Evolutionary conservation across 2,113 vertebrate species (phyloP).

Genomic region (Butastur rufipennis): DNA sequence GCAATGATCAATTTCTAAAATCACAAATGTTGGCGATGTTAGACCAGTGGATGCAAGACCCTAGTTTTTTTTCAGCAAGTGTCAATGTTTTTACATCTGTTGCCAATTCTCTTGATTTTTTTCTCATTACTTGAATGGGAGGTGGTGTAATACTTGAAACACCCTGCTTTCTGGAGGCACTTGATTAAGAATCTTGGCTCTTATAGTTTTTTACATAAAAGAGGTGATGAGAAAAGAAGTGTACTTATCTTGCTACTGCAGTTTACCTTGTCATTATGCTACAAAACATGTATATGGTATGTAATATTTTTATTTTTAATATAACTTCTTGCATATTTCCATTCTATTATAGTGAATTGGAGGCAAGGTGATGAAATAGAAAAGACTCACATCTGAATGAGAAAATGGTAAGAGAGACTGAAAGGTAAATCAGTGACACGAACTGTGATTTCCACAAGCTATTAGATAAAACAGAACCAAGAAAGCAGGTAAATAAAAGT

Average conservation of each 20-base stretch:
- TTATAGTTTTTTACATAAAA: neutral
- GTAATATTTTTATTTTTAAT: neutral
- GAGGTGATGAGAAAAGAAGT: neutral
- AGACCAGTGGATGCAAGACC: neutral
- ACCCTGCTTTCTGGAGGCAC: neutral
- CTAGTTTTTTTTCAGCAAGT: neutral
- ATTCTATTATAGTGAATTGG: neutral
- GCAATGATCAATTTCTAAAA: neutral
- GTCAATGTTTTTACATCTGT: neutral
- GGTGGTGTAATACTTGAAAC: neutral
- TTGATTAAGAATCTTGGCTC: neutral
- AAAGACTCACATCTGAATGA: neutral
- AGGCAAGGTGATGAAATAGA: neutral
- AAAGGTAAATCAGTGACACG: neutral
- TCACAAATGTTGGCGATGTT: accelerated
- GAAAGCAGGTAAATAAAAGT: neutral
- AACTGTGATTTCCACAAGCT: neutral
- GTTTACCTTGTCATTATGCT: neutral
- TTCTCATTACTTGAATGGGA: neutral
- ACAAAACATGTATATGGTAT: neutral
- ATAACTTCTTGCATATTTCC: neutral
- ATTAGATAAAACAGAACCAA: neutral
- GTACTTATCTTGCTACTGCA: neutral
- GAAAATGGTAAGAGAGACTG: neutral
- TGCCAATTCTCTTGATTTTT: neutral